A percentile compares a stretch with the other conserved stretches of the same genome.
Evolutionary conservation across 2,113 vertebrate genomes (phyloP).

Genomic region (Hemicordylus capensis): DNA sequence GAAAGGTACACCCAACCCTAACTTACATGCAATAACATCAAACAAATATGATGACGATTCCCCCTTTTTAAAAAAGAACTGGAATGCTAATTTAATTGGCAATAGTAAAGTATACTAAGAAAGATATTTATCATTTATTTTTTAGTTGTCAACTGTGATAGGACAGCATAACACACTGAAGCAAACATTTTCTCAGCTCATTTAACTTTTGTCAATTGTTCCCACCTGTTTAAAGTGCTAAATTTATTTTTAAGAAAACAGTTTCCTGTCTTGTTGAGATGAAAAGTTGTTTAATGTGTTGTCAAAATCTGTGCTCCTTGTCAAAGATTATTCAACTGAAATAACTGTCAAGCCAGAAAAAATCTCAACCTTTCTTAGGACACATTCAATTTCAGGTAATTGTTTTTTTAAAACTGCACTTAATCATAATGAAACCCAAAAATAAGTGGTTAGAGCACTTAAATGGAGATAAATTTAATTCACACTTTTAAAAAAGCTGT

Average conservation of each 20-base stretch:
- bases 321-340: constrained; percentile 28
- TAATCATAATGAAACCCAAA: constrained; percentile 6
- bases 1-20: background rate
- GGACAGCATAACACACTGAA: background rate
- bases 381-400: background rate
- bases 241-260: constrained; percentile 25
- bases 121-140: background rate
- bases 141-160: background rate
- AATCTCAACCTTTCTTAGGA: background rate
- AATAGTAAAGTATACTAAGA: background rate
- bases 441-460: background rate
- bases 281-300: constrained; percentile 20
- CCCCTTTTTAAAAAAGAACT: background rate
- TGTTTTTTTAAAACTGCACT: background rate
- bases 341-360: constrained; percentile 14
- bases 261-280: constrained; percentile 20
- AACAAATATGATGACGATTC: no score
- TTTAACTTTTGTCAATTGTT: constrained; percentile 25
- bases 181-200: constrained; percentile 8
- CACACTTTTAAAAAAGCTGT: background rate
- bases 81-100: background rate
- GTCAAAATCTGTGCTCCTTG: constrained; percentile 20
- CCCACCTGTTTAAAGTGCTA: constrained; percentile 21
- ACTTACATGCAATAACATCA: no score
- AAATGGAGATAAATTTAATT: background rate